Percentiles rank a stretch among this genome's conserved stretches.
These are phyloP conservation scores for Triplophysa dalaica DNA, from an alignment of 2,113 vertebrate genomes.

Conservation along the genomic window DNA sequence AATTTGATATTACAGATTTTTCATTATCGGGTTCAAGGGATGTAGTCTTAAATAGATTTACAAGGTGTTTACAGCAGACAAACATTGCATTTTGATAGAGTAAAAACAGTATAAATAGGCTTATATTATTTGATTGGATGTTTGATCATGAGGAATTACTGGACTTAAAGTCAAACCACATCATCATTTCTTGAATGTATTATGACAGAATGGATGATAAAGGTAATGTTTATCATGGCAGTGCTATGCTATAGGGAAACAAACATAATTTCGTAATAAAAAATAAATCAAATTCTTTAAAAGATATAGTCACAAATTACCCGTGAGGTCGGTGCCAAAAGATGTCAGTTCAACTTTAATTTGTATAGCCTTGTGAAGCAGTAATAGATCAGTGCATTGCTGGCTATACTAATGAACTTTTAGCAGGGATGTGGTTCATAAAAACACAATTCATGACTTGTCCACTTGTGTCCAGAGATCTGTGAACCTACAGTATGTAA, in stretches of 20 bases:
- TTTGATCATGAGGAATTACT: not conserved
- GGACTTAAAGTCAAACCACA: not conserved
- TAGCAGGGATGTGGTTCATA: slow-evolving; percentile 66
- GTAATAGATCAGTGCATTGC: slow-evolving; percentile 60
- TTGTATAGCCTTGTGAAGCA: slow-evolving; percentile 62
- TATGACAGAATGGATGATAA: not conserved
- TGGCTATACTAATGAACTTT: slow-evolving; percentile 70
- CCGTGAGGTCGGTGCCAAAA: not conserved
- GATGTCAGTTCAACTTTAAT: slow-evolving; percentile 20
- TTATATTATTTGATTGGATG: slow-evolving; percentile 10
- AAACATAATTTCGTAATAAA: not conserved
- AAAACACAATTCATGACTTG: slow-evolving; percentile 66
- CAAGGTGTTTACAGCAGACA: not conserved
- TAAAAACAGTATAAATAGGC: slow-evolving; percentile 3
- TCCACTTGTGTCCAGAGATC: slow-evolving; percentile 52
- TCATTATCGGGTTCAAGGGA: not conserved
- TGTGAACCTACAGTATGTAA: slow-evolving; percentile 46
- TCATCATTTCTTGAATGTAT: not conserved
- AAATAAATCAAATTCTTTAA: slow-evolving; percentile 3
- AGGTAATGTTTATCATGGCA: not conserved
- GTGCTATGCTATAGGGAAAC: not conserved
- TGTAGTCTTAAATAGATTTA: not conserved
- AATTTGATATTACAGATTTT: not conserved
- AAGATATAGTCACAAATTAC: slow-evolving; percentile 5
- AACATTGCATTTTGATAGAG: slow-evolving; percentile 57